Base-by-base conservation (phyloP, 2,113 vertebrate genomes). In the Progne subis region DNA sequence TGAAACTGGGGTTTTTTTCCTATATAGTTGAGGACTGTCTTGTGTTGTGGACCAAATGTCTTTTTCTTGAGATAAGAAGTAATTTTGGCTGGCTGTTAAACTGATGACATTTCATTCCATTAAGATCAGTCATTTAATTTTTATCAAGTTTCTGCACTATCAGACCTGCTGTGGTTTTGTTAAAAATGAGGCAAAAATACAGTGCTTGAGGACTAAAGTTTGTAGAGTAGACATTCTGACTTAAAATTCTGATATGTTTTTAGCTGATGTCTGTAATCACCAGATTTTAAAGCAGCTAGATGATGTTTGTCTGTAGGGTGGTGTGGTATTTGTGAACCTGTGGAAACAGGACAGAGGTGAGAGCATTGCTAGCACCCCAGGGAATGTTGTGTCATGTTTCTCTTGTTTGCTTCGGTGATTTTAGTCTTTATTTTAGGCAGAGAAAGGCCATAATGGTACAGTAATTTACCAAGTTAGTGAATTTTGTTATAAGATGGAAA, bases 41-140 rank as follows among this genome's bases (percentile, higher is more conserved):
- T 88, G 10, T 86, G 14, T 67, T 72, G 14, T 75, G 23, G 24
- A 94, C 44, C 39, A 93, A 95, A 76, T 80, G 21, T 63, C 72
- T 21, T 92, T 57, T 68, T 61, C 25, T 65, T 86, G 56, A 82
- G 28, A 78, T 47, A 68, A 69, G 5, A 50, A 31, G 44, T 91
- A 53, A 15, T 95, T 67, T 82, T 75, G 57, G 15, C 21, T 93
- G 86, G 21, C 84, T 92, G n/a, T 53, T 76, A 70, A 95, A 91
- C 37, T 64, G 37, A 25, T 77, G 12, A 69, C 24, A 43, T 26
- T 86, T 87, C 55, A 74, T 87, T 97, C 91, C 5, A 44, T 81
- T 43, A 79, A 47, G 52, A 55, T 70, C 61, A 46, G 12, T 56
- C 9, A 89, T 57, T 81, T 74, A 69, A 25, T 87, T 74, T 87